phyloP scores from a whole-genome alignment of 2,113 vertebrate species.

The Oxyura jamaicensis region DNA sequence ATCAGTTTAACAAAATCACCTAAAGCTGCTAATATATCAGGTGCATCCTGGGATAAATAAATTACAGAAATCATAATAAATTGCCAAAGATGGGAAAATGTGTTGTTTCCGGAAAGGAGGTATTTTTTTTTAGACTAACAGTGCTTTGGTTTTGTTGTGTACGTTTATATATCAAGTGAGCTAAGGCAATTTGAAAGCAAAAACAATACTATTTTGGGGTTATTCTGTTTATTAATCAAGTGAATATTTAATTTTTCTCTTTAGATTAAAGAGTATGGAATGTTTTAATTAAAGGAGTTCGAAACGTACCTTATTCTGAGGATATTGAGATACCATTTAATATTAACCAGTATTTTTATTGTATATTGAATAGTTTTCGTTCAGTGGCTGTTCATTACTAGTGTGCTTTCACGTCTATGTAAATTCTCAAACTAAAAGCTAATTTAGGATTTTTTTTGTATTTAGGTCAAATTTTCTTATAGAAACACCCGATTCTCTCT shows the following conservation, averaged over 20 bases:
- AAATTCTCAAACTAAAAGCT: not conserved
- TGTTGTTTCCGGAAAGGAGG: not conserved
- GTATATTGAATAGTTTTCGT: not conserved
- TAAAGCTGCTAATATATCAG: not conserved
- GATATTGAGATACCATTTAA: not conserved
- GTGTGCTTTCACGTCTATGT: not conserved
- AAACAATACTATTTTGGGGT: not conserved
- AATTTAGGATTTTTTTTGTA: not conserved
- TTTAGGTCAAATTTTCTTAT: not conserved
- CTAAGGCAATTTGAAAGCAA: not conserved
- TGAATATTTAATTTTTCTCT: not conserved
- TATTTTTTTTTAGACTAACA: not conserved
- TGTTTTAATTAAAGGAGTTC: not conserved
- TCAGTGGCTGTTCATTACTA: not conserved
- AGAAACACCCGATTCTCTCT: not conserved
- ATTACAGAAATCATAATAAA: not conserved
- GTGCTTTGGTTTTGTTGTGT: not conserved
- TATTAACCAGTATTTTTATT: not conserved
- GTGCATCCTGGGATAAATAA: slow-evolving; percentile 7
- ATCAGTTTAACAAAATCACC: not conserved
- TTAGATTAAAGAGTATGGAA: not conserved
- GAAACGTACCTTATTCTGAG: not conserved
- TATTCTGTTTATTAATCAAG: not conserved
- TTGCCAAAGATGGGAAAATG: not conserved
- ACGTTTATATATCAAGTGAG: not conserved